Base-by-base conservation (phyloP, 1,140 invertebrate species). In the Meloidogyne chitwoodi region DNA sequence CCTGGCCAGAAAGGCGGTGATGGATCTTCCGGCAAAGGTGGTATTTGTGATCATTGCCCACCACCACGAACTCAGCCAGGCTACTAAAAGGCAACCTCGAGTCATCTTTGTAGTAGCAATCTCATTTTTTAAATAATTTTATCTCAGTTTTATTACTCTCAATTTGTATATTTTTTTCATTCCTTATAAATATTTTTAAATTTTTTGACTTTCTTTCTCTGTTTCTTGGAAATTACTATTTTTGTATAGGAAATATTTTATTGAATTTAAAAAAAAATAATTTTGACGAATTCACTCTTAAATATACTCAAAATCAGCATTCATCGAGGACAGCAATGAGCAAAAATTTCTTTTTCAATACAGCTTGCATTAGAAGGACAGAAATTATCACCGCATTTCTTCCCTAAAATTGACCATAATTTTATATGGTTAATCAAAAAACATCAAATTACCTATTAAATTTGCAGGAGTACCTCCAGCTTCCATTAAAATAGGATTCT, bases 271-370 rank as follows among this genome's bases (percentile, higher is more conserved):
- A 67, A n/a, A 67, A 64, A 26, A n/a, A n/a, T n/a, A 3, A n/a
- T 26, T 66, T 4, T 4, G 19, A 66, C 22, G 10, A 66, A 4
- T 66, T 66, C 64, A 19, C 34, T 66, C 34, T 31, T 31, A 31
- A 31, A 31, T 31, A 6, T 6, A 3, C 6, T 31, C 2, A 31
- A 31, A 31, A 31, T 41, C 12, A 5, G n/a, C 34, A 4, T 41
- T 74, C 56, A 76, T 48, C 56, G 34, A 61, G 48, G 77, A 68
- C 79, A 80, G 31, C 79, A 80, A 24, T 80, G 79, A 16, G 79
- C 79, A 72, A 81, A 80, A 31, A 81, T 34, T 26, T 81, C 79
- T 27, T 64, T 31, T 67, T 80, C 38, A 44, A 67, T 75, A 56
- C 79, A 80, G 22, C n/a, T 61, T 11, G 78, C 19, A 31, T 72